phyloP scores from a whole-genome alignment of 2,113 vertebrate genomes.

The Erythrolamprus reginae region DNA sequence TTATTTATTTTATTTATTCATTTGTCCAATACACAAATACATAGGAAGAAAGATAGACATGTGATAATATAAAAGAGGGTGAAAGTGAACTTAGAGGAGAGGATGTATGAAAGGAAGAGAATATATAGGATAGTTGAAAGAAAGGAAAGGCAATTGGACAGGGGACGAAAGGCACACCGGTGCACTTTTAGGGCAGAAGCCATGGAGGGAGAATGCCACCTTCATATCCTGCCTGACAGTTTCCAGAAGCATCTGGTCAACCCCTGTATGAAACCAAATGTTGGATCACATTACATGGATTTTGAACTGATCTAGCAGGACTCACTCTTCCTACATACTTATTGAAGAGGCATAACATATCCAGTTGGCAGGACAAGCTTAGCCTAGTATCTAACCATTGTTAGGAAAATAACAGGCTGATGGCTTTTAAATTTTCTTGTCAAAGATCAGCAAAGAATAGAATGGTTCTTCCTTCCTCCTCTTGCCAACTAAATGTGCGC shows the following conservation, averaged over 20 bases:
- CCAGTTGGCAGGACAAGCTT: background rate
- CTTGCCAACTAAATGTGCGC: background rate
- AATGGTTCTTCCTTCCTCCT: background rate
- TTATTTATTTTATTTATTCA: too few relatives aligned
- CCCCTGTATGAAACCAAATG: background rate
- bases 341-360: background rate
- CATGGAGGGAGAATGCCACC: background rate
- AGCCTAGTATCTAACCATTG: background rate
- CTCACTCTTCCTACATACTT: background rate
- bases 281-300: background rate
- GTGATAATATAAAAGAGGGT: too few relatives aligned
- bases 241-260: background rate
- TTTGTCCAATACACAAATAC: too few relatives aligned
- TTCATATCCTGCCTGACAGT: background rate
- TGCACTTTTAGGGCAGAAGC: background rate
- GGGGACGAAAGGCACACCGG: too few relatives aligned
- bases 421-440: background rate
- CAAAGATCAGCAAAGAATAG: background rate
- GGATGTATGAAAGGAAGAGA: too few relatives aligned
- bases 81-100: too few relatives aligned
- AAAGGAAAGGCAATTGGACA: too few relatives aligned
- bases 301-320: background rate
- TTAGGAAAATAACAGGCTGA: background rate
- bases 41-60: too few relatives aligned
- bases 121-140: too few relatives aligned